A percentile compares a stretch with the other conserved stretches of the same genome.
These are phyloP conservation scores for Canis aureus DNA, from an alignment of 2,113 vertebrate species.

Conservation along the genomic window DNA sequence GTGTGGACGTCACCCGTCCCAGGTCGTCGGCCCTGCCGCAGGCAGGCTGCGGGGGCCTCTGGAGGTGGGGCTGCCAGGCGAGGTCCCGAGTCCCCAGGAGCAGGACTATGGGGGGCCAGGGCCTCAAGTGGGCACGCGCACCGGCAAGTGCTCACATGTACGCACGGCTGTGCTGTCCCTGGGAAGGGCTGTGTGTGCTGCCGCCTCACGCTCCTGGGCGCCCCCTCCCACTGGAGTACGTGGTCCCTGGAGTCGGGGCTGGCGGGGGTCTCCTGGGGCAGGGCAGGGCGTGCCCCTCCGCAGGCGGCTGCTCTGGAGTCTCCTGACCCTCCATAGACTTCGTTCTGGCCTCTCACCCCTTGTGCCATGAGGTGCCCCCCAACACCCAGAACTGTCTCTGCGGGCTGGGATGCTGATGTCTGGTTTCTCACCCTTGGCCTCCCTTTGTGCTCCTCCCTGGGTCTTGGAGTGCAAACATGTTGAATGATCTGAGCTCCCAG, in stretches of 20 bases:
- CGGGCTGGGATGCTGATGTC: not conserved
- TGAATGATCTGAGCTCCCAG: not conserved
- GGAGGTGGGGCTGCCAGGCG: rapidly evolving
- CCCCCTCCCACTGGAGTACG: not conserved
- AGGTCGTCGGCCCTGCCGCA: no score
- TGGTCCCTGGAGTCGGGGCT: not conserved
- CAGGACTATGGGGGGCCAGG: not conserved
- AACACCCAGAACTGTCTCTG: not conserved
- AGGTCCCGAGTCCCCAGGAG: not conserved
- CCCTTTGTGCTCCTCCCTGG: not conserved
- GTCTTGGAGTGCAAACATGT: not conserved
- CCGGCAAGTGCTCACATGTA: not conserved
- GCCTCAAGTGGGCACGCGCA: no score
- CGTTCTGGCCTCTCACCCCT: not conserved
- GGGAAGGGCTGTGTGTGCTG: not conserved
- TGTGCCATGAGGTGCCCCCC: no score
- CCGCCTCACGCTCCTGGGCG: no score
- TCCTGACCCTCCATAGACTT: not conserved
- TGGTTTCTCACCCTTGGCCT: not conserved
- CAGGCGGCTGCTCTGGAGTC: not conserved
- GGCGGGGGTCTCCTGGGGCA: not conserved
- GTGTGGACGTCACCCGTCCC: no score
- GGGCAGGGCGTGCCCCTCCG: not conserved
- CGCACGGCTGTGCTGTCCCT: rapidly evolving
- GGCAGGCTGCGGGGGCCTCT: not conserved